Evolutionary conservation across 2,888 invertebrate genomes (phyloP).

Genomic region (Chrysodeixis includens): DNA sequence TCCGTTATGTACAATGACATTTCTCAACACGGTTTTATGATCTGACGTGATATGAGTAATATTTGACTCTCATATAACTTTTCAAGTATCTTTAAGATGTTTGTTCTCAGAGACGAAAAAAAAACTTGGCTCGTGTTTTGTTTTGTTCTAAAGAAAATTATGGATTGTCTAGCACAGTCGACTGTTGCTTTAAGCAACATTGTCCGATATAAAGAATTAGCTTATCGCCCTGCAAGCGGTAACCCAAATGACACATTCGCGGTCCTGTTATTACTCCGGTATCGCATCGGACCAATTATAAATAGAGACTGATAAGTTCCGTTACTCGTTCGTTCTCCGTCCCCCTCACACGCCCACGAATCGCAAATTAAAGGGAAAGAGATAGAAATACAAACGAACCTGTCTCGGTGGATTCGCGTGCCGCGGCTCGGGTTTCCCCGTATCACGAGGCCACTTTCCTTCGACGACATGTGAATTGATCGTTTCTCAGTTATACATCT

Average conservation of each 20-base stretch:
- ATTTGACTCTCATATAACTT: slow-evolving; percentile 18
- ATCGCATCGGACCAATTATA: slow-evolving; percentile 79
- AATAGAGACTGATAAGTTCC: slow-evolving; percentile 81
- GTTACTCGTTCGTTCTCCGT: slow-evolving; percentile 67
- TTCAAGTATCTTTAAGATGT: slow-evolving; percentile 13
- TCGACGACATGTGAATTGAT: slow-evolving; percentile 64
- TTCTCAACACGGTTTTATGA: slow-evolving; percentile 31
- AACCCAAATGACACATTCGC: slow-evolving; percentile 67
- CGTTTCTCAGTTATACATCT: slow-evolving; percentile 45
- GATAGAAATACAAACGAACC: slow-evolving; percentile 66
- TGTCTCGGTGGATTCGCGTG: slow-evolving; percentile 69
- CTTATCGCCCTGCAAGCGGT: slow-evolving; percentile 50
- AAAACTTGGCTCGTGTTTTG: too few relatives aligned
- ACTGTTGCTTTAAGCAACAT: background rate
- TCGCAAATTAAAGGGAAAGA: slow-evolving; percentile 56
- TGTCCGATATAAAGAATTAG: slow-evolving; percentile 32
- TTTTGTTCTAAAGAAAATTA: too few relatives aligned
- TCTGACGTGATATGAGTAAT: slow-evolving; percentile 35
- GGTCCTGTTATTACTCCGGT: slow-evolving; percentile 75
- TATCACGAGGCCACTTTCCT: slow-evolving; percentile 73
- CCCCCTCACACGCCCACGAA: slow-evolving; percentile 56
- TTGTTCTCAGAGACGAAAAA: background rate
- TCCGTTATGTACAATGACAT: slow-evolving; percentile 29
- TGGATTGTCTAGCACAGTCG: background rate
- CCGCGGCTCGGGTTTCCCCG: slow-evolving; percentile 75